phyloP scores from a whole-genome alignment of 2,113 vertebrate species.

The Chlamydotis undulata region DNA sequence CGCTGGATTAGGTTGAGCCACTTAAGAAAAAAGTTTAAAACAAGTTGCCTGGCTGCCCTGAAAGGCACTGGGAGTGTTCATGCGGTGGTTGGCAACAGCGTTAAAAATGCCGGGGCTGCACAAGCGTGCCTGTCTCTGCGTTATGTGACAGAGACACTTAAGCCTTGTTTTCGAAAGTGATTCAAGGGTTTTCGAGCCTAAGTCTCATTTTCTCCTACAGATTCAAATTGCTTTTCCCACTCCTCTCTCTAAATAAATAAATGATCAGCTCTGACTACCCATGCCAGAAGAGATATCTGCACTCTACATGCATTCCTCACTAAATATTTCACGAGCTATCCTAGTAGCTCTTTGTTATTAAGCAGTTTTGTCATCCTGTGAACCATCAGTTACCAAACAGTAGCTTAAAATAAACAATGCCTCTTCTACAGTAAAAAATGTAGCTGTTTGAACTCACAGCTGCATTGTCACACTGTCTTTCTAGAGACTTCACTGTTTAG shows the following conservation, averaged over 20 bases:
- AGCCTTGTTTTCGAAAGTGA: neutral
- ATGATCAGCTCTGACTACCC: conserved; percentile 47
- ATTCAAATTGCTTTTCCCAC: conserved; percentile 45
- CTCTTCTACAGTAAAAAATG: neutral
- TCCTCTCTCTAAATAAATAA: conserved; percentile 54
- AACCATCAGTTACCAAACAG: conserved; percentile 23
- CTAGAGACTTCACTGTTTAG: neutral
- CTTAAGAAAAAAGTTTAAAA: neutral
- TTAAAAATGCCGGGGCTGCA: neutral
- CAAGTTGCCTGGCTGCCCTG: neutral
- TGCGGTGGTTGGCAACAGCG: neutral
- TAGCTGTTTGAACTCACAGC: conserved; percentile 30
- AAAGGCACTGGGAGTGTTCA: neutral
- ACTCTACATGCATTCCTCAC: conserved; percentile 7
- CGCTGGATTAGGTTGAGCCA: conserved; percentile 10
- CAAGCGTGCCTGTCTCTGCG: neutral
- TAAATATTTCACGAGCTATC: conserved; percentile 61
- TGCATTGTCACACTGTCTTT: neutral
- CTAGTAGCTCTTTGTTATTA: conserved; percentile 48
- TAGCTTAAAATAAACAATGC: conserved; percentile 33
- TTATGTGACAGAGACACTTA: neutral
- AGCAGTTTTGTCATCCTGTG: conserved; percentile 52
- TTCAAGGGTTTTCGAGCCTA: conserved; percentile 14
- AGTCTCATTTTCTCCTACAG: conserved; percentile 4
- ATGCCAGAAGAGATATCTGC: conserved; percentile 1